phyloP scores from a whole-genome alignment of 2,888 invertebrate genomes.

The Eulithis prunata region DNA sequence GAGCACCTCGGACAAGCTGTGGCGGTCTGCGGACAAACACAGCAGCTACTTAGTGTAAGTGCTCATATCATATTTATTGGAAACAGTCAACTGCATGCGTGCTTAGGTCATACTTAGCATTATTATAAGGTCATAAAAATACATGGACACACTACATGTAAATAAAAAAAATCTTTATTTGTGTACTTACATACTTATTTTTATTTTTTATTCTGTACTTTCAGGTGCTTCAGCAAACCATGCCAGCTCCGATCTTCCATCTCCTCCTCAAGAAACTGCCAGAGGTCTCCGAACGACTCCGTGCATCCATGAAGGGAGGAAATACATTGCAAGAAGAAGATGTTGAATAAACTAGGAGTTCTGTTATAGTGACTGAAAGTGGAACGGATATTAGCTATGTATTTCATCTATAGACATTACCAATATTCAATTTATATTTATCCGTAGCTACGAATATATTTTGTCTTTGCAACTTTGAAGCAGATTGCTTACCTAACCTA shows the following conservation, averaged over 20 bases:
- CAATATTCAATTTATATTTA: too few species aligned
- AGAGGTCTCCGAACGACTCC: slow-evolving; percentile 80
- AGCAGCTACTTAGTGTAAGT: slow-evolving; percentile 90
- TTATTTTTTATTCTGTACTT: background rate
- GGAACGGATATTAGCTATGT: slow-evolving; percentile 20
- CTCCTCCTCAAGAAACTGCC: slow-evolving; percentile 93
- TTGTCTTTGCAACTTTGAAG: too few species aligned
- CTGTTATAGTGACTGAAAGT: slow-evolving; percentile 8
- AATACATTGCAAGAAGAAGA: slow-evolving; percentile 75
- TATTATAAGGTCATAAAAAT: too few species aligned
- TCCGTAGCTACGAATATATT: too few species aligned
- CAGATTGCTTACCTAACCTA: too few species aligned
- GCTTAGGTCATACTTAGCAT: too few species aligned
- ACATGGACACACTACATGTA: too few species aligned
- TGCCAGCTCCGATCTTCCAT: slow-evolving; percentile 97
- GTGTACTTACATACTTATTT: too few species aligned
- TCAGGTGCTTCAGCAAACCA: slow-evolving; percentile 95
- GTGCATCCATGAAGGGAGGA: slow-evolving; percentile 70
- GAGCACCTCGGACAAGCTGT: slow-evolving; percentile 98
- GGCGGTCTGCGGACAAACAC: slow-evolving; percentile 98
- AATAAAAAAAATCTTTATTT: too few species aligned
- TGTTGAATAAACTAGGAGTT: slow-evolving; percentile 64
- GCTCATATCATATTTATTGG: too few species aligned
- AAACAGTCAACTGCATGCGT: too few species aligned
- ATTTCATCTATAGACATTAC: too few species aligned